phyloP scores from a whole-genome alignment of 2,113 vertebrate genomes.

The Rostratula benghalensis region DNA sequence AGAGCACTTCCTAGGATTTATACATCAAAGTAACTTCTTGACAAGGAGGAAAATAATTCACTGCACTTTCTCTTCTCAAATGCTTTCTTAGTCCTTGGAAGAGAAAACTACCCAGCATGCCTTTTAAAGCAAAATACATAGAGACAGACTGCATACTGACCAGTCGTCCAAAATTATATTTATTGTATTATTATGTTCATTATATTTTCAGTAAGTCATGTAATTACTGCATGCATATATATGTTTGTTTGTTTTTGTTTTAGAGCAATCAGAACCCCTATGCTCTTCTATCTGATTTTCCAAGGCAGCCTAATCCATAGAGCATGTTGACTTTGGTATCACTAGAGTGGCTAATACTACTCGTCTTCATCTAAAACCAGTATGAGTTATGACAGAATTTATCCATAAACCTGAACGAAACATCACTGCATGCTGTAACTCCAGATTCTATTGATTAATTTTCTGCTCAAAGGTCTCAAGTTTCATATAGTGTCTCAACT shows the following conservation, averaged over 20 bases:
- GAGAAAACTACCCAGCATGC: rapidly evolving
- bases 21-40: not conserved
- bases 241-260: not conserved
- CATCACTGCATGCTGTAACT: not conserved
- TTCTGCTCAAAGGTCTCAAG: not conserved
- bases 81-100: not conserved
- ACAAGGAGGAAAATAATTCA: not conserved
- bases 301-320: not conserved
- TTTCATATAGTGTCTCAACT: not conserved
- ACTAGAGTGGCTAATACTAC: not conserved
- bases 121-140: not conserved
- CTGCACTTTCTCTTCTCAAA: not conserved
- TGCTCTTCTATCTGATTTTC: not conserved
- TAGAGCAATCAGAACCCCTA: not conserved
- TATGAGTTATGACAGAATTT: not conserved
- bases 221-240: not conserved
- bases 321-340: not conserved
- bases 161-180: not conserved
- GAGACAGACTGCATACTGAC: not conserved
- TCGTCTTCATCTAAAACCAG: not conserved
- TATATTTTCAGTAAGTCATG: not conserved
- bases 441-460: not conserved
- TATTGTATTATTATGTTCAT: too few species aligned
- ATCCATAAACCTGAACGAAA: not conserved
- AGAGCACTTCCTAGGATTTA: not conserved